Percentiles rank a stretch among this genome's conserved stretches.
Conservation (phyloP, 2,888 invertebrate genomes). For the Himalopsyche kuldschensis region DNA sequence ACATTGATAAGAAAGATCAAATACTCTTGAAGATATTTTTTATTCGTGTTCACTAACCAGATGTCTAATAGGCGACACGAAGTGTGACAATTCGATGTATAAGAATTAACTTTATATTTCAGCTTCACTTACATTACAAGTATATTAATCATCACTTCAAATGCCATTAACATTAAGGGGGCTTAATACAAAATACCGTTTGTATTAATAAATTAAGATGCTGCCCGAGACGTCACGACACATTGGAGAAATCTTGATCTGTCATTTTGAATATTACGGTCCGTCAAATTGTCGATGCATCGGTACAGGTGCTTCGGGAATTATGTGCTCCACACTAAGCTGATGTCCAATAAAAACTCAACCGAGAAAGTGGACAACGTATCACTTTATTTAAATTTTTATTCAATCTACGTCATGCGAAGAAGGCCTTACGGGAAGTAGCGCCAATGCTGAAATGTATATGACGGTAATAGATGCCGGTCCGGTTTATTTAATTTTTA, state of each 20-base stretch:
- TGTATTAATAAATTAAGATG: neutral
- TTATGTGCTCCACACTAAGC: neutral
- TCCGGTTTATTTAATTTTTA: no score
- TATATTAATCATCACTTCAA: neutral
- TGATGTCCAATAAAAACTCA: neutral
- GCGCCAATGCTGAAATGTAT: neutral
- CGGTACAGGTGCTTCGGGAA: neutral
- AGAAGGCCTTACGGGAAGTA: neutral
- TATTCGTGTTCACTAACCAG: no score
- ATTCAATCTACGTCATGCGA: neutral
- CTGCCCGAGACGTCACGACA: conserved; percentile 18
- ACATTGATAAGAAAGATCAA: no score
- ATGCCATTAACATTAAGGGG: neutral
- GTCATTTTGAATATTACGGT: conserved; percentile 28
- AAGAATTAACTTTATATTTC: neutral
- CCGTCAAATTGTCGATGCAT: conserved; percentile 20
- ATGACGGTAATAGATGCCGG: no score
- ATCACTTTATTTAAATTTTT: neutral
- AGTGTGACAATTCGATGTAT: neutral
- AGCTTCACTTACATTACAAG: neutral
- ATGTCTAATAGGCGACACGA: no score
- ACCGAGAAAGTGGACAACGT: neutral
- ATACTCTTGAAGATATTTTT: no score
- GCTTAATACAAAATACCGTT: neutral
- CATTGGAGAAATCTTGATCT: conserved; percentile 20